Evolutionary conservation across 1,140 invertebrate genomes (phyloP).

Genomic region (Dendroctonus valens): DNA sequence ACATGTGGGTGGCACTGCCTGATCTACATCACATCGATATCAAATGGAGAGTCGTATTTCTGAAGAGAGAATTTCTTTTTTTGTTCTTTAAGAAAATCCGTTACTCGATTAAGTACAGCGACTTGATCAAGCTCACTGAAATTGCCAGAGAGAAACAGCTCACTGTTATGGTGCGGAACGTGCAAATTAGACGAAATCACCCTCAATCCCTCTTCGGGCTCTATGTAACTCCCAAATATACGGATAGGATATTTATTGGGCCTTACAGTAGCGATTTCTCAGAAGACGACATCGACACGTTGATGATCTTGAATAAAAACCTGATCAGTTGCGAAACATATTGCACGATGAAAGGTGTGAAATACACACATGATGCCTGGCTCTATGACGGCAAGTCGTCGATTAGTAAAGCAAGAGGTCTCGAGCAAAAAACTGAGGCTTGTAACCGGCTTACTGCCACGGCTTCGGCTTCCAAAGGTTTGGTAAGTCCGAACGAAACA

Average conservation of each 20-base stretch:
- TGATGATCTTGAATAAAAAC: conserved; percentile 37
- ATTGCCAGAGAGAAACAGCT: conserved; percentile 33
- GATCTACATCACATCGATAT: conserved; percentile 18
- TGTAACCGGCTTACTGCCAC: too few species aligned
- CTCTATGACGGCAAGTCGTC: conserved; percentile 16
- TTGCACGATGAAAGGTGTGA: conserved; percentile 33
- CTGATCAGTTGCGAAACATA: conserved; percentile 36
- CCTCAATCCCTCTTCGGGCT: conserved; percentile 37
- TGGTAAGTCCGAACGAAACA: neutral
- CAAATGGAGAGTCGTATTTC: conserved; percentile 42
- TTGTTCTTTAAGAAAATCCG: conserved; percentile 35
- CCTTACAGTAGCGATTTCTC: conserved; percentile 35
- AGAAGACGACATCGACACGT: conserved; percentile 37
- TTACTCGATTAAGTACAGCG: conserved; percentile 43
- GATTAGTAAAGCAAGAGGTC: conserved; percentile 8
- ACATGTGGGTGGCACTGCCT: conserved; percentile 36
- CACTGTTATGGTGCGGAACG: conserved; percentile 36
- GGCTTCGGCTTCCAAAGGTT: neutral
- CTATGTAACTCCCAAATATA: conserved; percentile 38
- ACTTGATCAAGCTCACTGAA: conserved; percentile 34
- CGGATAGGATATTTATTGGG: conserved; percentile 41
- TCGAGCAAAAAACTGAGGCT: conserved; percentile 6
- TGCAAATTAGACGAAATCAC: conserved; percentile 24
- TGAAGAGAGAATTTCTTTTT: conserved; percentile 41
- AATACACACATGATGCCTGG: conserved; percentile 28